Percentiles rank a stretch among this genome's conserved stretches.
Conservation (phyloP, 2,113 vertebrate species). For the Protomyctophum bolini region DNA sequence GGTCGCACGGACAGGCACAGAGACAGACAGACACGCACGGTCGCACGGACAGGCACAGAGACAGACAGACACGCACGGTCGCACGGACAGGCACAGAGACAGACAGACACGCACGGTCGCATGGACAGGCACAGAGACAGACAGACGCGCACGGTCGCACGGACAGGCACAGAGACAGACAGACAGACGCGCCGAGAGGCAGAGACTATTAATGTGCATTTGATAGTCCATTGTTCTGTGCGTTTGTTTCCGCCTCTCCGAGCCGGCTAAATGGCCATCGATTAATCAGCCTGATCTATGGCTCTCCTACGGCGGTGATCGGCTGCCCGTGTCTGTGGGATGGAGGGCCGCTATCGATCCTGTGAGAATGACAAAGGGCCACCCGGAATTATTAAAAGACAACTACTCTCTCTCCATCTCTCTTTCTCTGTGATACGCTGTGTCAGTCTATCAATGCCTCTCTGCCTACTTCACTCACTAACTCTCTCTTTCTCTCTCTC, state of each 20-base stretch:
- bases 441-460: background rate
- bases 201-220: constrained; percentile 66
- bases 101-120: background rate
- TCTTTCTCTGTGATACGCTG: background rate
- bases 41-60: background rate
- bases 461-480: background rate
- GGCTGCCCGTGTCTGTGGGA: constrained; percentile 62
- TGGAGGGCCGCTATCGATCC: constrained; percentile 66
- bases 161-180: background rate
- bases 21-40: background rate
- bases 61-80: background rate
- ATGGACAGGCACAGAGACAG: background rate
- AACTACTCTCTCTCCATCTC: constrained; percentile 38
- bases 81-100: constrained; percentile 6
- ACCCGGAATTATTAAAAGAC: constrained; percentile 77
- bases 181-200: constrained; percentile 45
- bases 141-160: constrained; percentile 17
- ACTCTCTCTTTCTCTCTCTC: background rate
- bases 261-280: constrained; percentile 76
- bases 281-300: constrained; percentile 77
- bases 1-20: background rate
- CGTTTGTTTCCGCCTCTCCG: constrained; percentile 69
- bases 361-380: constrained; percentile 69
- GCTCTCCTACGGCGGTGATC: constrained; percentile 67
- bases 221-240: constrained; percentile 73